Evolutionary conservation across 2,113 vertebrate genomes (phyloP).

Genomic region (Otus sunia): DNA sequence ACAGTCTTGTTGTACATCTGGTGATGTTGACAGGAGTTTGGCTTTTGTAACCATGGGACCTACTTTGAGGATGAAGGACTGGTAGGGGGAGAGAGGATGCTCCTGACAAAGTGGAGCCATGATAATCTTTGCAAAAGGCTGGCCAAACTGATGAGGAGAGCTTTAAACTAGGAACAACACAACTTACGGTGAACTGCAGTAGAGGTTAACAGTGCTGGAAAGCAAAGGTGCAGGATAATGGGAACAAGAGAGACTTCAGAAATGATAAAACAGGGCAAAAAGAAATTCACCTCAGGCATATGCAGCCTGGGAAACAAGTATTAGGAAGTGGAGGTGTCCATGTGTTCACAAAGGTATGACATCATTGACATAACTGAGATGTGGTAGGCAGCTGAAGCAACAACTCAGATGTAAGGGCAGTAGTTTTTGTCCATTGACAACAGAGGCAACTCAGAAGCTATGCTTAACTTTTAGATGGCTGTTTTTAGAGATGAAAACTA

Average conservation of each 20-base stretch:
- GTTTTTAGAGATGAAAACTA: neutral
- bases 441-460: neutral
- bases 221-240: neutral
- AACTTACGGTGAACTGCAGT: neutral
- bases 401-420: neutral
- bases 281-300: neutral
- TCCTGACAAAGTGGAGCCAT: neutral
- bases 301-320: neutral
- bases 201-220: neutral
- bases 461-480: neutral
- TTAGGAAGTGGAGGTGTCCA: neutral
- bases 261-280: neutral
- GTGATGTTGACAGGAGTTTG: neutral
- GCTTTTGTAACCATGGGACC: neutral
- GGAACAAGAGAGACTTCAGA: neutral
- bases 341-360: neutral
- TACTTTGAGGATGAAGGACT: neutral
- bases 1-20: conserved; percentile 19
- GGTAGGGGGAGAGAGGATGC: neutral
- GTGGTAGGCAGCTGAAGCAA: neutral
- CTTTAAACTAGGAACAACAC: neutral
- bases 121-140: neutral
- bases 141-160: neutral
- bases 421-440: neutral
- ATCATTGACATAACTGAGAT: neutral